Percentiles rank a stretch among this genome's conserved stretches.
These are phyloP conservation scores for Macrosteles quadrilineatus DNA, from an alignment of 1,140 invertebrate species.

Conservation along the genomic window DNA sequence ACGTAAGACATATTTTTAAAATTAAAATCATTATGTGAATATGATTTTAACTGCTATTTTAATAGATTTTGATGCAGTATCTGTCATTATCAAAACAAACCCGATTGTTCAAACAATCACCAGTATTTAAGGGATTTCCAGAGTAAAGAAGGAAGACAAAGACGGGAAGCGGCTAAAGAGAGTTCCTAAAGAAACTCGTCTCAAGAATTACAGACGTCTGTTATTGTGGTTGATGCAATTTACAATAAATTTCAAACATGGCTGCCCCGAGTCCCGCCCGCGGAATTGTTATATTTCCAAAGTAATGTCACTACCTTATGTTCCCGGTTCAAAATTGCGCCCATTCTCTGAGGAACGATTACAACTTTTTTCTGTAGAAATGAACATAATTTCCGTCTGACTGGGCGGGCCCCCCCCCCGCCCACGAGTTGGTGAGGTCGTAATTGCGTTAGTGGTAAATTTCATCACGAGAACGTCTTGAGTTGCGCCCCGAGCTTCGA, in stretches of 20 bases:
- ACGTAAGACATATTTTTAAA: too few relatives aligned
- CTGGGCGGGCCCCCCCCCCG: conserved; percentile 8
- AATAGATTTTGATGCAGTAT: too few relatives aligned
- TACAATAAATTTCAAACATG: conserved; percentile 27
- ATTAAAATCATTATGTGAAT: too few relatives aligned
- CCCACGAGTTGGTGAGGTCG: background rate
- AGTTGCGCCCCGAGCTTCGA: background rate
- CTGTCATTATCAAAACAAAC: too few relatives aligned
- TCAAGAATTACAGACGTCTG: conserved; percentile 22
- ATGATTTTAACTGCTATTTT: too few relatives aligned
- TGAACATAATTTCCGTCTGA: conserved; percentile 34
- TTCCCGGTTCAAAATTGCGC: conserved; percentile 11
- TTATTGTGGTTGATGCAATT: conserved; percentile 24
- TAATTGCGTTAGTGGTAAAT: conserved; percentile 34
- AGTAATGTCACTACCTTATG: conserved; percentile 21
- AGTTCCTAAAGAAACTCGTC: conserved; percentile 13
- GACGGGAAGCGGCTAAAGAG: conserved; percentile 5
- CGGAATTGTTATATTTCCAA: conserved; percentile 25
- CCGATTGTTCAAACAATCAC: too few relatives aligned
- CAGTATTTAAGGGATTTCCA: background rate
- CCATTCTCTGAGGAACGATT: conserved; percentile 11
- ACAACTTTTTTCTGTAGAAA: conserved; percentile 31
- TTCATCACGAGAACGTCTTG: conserved; percentile 28
- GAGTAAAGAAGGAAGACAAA: background rate
- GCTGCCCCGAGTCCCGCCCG: conserved; percentile 7